A percentile compares a stretch with the other conserved stretches of the same genome.
Conservation (phyloP, 2,797 vertebrate genomes). For the Oreochromis grahami region DNA sequence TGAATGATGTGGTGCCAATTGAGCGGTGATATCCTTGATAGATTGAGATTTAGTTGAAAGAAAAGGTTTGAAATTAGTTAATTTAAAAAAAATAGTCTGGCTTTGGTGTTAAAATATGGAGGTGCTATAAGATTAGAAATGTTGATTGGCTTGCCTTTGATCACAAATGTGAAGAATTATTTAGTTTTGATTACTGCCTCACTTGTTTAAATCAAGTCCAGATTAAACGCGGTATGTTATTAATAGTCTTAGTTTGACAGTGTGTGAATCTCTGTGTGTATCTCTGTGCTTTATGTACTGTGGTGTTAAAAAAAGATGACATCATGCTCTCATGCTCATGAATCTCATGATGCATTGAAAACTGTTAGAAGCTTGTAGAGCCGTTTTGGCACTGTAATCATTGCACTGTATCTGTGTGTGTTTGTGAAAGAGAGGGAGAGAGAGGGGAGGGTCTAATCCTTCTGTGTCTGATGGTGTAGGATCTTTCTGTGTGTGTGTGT, state of each 20-base stretch:
- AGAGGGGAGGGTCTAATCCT: conserved; percentile 41
- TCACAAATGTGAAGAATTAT: neutral
- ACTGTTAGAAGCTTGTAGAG: conserved; percentile 30
- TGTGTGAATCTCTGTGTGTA: neutral
- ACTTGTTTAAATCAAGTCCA: neutral
- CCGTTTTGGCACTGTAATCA: conserved; percentile 40
- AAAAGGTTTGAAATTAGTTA: neutral
- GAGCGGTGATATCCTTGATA: neutral
- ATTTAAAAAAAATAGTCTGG: neutral
- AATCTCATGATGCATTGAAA: conserved; percentile 38
- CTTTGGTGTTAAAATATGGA: neutral
- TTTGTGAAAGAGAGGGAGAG: neutral
- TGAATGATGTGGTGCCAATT: neutral
- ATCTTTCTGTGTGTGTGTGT: conserved; percentile 10
- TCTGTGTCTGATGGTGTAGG: conserved; percentile 46
- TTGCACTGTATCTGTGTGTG: conserved; percentile 11
- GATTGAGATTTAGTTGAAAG: neutral
- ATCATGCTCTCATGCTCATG: conserved; percentile 15
- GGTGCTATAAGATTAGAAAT: neutral
- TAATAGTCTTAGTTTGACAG: neutral
- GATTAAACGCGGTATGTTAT: neutral
- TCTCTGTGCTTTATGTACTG: neutral
- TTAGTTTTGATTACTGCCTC: neutral
- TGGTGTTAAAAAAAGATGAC: conserved; percentile 8
- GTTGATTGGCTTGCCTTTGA: neutral